Percentiles rank a stretch among this genome's conserved stretches.
These are phyloP conservation scores for Sisyra terminalis DNA, from an alignment of 2,888 invertebrate species.

Conservation along the genomic window DNA sequence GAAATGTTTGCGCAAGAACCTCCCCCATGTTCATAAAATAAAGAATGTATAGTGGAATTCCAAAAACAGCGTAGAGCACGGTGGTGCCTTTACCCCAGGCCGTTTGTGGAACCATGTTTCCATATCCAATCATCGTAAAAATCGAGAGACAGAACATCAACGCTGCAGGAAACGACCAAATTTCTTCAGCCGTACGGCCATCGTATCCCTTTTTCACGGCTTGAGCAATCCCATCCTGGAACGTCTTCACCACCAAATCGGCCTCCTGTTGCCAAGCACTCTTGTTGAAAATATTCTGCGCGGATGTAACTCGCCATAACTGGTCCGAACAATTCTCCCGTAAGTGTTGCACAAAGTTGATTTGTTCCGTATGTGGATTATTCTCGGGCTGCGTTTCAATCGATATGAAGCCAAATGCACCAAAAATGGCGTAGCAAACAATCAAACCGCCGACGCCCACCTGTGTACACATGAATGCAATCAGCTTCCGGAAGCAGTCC, in stretches of 20 bases:
- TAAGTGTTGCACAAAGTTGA: conserved; percentile 32
- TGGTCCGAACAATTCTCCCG: conserved; percentile 40
- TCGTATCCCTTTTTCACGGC: conserved; percentile 51
- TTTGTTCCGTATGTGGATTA: conserved; percentile 30
- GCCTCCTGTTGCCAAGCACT: conserved; percentile 42
- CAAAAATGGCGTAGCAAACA: conserved; percentile 73
- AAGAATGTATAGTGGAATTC: conserved; percentile 71
- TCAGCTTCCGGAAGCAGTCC: conserved; percentile 69
- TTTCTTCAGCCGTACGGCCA: conserved; percentile 46
- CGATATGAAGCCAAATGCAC: conserved; percentile 64
- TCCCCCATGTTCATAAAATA: conserved; percentile 85
- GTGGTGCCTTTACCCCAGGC: conserved; percentile 70
- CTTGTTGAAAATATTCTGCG: conserved; percentile 51
- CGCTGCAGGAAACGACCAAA: conserved; percentile 78
- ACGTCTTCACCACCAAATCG: conserved; percentile 41
- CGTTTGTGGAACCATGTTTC: conserved; percentile 70
- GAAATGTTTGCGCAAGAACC: conserved; percentile 65
- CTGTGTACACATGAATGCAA: conserved; percentile 87
- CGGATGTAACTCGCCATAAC: conserved; percentile 51
- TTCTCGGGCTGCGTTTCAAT: conserved; percentile 45
- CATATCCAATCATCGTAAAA: conserved; percentile 86
- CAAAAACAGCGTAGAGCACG: conserved; percentile 72
- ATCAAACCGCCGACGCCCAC: conserved; percentile 78
- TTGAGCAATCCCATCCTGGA: conserved; percentile 49
- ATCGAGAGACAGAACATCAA: conserved; percentile 78